Evolutionary conservation across 1,140 invertebrate genomes (phyloP).

Genomic region (Bathynomus jamesi): DNA sequence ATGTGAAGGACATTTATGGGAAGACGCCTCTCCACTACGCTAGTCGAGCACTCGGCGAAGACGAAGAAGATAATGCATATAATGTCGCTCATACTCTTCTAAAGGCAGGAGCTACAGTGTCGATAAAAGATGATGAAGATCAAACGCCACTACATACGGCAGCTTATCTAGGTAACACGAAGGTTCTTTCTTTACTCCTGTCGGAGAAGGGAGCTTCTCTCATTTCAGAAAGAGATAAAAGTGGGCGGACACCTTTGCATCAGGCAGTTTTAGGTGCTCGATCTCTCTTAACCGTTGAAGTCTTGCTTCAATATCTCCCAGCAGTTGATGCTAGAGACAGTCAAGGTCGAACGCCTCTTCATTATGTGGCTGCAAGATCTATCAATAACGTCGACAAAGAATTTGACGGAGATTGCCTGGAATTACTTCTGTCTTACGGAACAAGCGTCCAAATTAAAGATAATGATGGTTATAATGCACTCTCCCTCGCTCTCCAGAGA

Average conservation of each 20-base stretch:
- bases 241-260: conserved; percentile 65
- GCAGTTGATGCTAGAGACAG: conserved; percentile 76
- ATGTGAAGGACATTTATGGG: conserved; percentile 57
- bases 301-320: conserved; percentile 53
- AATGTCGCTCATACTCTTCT: conserved; percentile 15
- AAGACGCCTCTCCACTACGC: conserved; percentile 54
- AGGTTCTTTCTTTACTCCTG: conserved; percentile 63
- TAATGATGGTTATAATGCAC: conserved; percentile 54
- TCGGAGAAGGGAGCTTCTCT: conserved; percentile 47
- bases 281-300: conserved; percentile 41
- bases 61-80: conserved; percentile 1
- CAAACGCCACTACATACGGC: conserved; percentile 70
- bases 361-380: conserved; percentile 74
- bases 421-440: conserved; percentile 69
- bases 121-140: conserved; percentile 42
- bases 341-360: conserved; percentile 79
- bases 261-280: conserved; percentile 60
- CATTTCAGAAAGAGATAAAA: conserved; percentile 64
- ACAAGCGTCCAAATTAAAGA: conserved; percentile 75
- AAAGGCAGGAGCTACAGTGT: conserved; percentile 11
- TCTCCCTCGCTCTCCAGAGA: conserved; percentile 17
- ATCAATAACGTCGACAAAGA: conserved; percentile 51
- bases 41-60: conserved; percentile 14
- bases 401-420: conserved; percentile 52
- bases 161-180: conserved; percentile 61